Evolutionary conservation across 1,140 invertebrate species (phyloP), one percentile per base, ranked within the genome.

Genomic region (Drosophila biarmipes): DNA sequence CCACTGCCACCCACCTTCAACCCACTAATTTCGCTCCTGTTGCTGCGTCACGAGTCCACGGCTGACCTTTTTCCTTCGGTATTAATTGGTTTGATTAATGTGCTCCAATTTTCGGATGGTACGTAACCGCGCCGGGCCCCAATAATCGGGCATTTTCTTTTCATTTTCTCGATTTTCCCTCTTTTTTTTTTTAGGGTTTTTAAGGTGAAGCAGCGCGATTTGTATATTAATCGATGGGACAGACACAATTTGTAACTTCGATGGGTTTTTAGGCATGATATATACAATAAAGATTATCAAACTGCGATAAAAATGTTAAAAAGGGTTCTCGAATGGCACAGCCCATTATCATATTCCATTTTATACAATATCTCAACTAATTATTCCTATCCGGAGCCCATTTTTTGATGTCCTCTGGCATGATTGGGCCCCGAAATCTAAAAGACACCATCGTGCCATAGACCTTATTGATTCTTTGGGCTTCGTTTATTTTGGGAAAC

Each of bases 21-120:
- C 69, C 72, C 49, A 49, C 40, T 61, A 21, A 27, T 58, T 58
- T 24, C 15, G 42, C 43, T 49, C 56, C 51, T 29, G 64, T 42
- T 49, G 45, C 48, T 53, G 54, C 24, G 40, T 34, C 71, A 56
- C 31, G 43, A 59, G 63, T n/a, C 62, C 40, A 42, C 42, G 61
- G 34, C 78, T 80, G 80, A 85, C 81, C 84, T 86, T 86, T 80
- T 72, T 64, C 62, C 40, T 42, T 63, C 40, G 38, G 49, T 80
- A 87, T 82, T 87, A 87, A 87, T 87, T 87, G 82, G 75, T 69
- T 75, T 87, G 82, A 87, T 87, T 87, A 87, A 87, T 87, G 84
- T 82, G 75, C 84, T 79, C 75, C 75, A 78, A 82, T 79, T 79
- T 87, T 57, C 58, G 78, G 64, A 59, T 87, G 53, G 55, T 86